Evolutionary conservation across 2,797 vertebrate species (phyloP), one percentile per base, ranked within the genome.

Genomic region (Sparidentex hasta): DNA sequence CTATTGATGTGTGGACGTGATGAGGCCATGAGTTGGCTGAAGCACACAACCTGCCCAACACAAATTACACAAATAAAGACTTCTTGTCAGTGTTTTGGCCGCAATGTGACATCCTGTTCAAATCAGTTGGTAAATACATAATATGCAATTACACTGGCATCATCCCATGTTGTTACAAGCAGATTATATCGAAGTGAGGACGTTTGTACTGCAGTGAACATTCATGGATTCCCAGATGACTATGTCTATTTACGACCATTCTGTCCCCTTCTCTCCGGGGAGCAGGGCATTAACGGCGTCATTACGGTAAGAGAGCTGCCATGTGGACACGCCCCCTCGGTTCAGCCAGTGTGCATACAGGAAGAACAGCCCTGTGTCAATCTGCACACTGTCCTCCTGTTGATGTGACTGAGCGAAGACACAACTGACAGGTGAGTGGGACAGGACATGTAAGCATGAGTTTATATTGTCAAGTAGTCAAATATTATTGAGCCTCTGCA

Each of bases 381-480:
- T 1, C 33, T 23, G 11, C 21, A 0, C 7, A 25, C 67, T 70
- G 74, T 48, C 64, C 69, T 87, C 66, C 82, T 84, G 88, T 48
- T 69, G 51, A 82, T 76, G 82, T 74, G 77, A 69, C 79, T 33
- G 47, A 65, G 21, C 3, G 7, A 33, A 62, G 59, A 69, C 85
- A 65, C 84, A 63, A 9, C 69, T 66, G 66, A 72, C 89, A 91
- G 91, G 92, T 90, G 66, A 66, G 41, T 3, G 11, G 2, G 12
- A 5, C 17, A 6, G 8, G 2, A 41, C 25, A 16, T 43, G 27
- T 0, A 3, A 20, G 16, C 25, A 12, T n/a, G 14, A 7, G 5
- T 54, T 20, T 43, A 16, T 44, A 38, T 16, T 55, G 2, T 29
- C 3, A 3, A 6, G n/a, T 0, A 0, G 4, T 23, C 44, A 48